These are phyloP conservation scores for Agrypnia vestita DNA, from an alignment of 1,140 invertebrate genomes.

Conservation along the genomic window DNA sequence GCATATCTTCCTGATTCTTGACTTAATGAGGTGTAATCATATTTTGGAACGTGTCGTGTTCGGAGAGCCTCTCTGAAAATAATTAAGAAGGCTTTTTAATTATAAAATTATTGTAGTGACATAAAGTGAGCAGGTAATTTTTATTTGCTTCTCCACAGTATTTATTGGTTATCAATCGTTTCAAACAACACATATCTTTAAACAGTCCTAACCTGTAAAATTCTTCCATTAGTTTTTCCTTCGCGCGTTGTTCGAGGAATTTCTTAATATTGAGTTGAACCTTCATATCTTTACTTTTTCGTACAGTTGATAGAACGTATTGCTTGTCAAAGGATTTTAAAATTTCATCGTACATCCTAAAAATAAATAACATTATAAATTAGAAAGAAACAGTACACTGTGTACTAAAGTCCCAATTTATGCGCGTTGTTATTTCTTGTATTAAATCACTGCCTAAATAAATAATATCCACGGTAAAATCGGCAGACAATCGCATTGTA, in stretches of 20 bases:
- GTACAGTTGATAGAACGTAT: neutral
- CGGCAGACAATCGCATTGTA: too few species aligned
- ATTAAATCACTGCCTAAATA: too few species aligned
- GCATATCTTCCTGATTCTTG: neutral
- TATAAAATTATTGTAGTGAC: too few species aligned
- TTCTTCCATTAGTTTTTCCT: constrained; percentile 23
- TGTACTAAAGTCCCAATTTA: too few species aligned
- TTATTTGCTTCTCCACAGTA: too few species aligned
- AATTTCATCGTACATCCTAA: constrained; percentile 25
- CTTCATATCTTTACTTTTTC: constrained; percentile 5
- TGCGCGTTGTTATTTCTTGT: too few species aligned
- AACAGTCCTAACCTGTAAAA: constrained; percentile 26
- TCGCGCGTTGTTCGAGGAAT: constrained; percentile 10
- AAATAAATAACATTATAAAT: constrained; percentile 4
- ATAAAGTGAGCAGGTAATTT: too few species aligned
- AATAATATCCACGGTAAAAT: too few species aligned
- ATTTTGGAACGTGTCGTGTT: constrained; percentile 9
- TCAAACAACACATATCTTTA: neutral
- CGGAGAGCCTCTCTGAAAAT: constrained; percentile 27
- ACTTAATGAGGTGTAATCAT: constrained; percentile 6
- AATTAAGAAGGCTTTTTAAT: neutral
- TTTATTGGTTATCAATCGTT: too few species aligned
- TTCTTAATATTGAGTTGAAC: constrained; percentile 20
- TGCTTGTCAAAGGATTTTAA: constrained; percentile 34
- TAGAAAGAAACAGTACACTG: neutral